Percentiles rank a stretch among this genome's conserved stretches.
Evolutionary conservation across 1,140 invertebrate species (phyloP).

Genomic region (Oryctes rhinoceros): DNA sequence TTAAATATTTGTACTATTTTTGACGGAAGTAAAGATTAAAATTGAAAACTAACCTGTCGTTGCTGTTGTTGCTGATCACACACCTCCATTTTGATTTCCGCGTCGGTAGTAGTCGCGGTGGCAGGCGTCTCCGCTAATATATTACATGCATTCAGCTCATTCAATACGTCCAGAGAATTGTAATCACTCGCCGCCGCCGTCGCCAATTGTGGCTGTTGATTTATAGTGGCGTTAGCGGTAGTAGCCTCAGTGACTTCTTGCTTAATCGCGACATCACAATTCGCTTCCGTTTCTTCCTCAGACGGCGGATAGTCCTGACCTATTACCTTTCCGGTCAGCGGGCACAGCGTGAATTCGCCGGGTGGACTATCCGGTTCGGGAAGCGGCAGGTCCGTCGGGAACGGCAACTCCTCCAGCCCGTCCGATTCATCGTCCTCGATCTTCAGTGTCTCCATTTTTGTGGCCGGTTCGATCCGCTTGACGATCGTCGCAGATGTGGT

Average conservation of each 20-base stretch:
- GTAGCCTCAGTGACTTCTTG: constrained; percentile 44
- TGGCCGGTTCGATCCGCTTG: constrained; percentile 36
- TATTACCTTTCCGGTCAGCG: constrained; percentile 73
- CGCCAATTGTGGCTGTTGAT: constrained; percentile 56
- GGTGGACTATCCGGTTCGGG: constrained; percentile 72
- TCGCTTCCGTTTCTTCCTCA: constrained; percentile 31
- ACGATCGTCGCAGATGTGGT: not conserved
- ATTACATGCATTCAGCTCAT: not conserved
- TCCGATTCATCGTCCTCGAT: constrained; percentile 54
- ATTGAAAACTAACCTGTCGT: too few relatives aligned
- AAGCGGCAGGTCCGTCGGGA: constrained; percentile 67
- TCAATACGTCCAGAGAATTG: not conserved
- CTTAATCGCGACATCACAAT: constrained; percentile 11
- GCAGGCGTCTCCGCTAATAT: not conserved
- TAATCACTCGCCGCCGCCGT: constrained; percentile 45
- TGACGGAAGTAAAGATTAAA: too few relatives aligned
- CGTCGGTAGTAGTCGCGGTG: not conserved
- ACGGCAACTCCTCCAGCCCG: constrained; percentile 58
- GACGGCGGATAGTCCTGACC: constrained; percentile 65
- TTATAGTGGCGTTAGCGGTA: not conserved
- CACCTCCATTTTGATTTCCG: not conserved
- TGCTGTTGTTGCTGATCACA: not conserved
- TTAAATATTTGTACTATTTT: too few relatives aligned
- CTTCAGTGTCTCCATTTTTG: constrained; percentile 28
- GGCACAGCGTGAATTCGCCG: constrained; percentile 73